Percentiles rank a stretch among this genome's conserved stretches.
These are phyloP conservation scores for Bicyclus anynana DNA, from an alignment of 1,140 invertebrate species.

Conservation along the genomic window DNA sequence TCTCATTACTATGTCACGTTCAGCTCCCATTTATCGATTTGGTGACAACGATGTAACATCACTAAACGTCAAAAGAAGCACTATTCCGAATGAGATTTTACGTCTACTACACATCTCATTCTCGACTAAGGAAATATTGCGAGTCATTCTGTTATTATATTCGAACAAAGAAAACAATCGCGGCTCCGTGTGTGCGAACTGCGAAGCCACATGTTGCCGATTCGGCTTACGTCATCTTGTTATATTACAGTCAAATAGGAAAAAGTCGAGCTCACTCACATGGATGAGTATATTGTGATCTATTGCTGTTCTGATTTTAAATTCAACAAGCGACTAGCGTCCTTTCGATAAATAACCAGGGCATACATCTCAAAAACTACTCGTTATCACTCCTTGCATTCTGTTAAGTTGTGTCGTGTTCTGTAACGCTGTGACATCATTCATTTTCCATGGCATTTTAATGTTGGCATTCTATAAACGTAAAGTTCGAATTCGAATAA, in stretches of 20 bases:
- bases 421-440: too few relatives aligned
- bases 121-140: slow-evolving; percentile 44
- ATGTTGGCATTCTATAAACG: too few relatives aligned
- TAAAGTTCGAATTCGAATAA: too few relatives aligned
- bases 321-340: too few relatives aligned
- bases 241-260: slow-evolving; percentile 51
- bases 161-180: slow-evolving; percentile 55
- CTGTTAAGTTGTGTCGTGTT: too few relatives aligned
- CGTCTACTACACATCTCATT: slow-evolving; percentile 57
- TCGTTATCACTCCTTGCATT: too few relatives aligned
- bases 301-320: not conserved
- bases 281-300: not conserved
- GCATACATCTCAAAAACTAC: too few relatives aligned
- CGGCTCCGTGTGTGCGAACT: slow-evolving; percentile 19
- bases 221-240: slow-evolving; percentile 53
- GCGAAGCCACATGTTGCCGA: slow-evolving; percentile 47
- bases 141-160: slow-evolving; percentile 70
- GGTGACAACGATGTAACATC: slow-evolving; percentile 19
- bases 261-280: slow-evolving; percentile 30
- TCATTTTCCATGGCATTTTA: too few relatives aligned
- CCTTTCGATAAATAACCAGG: too few relatives aligned
- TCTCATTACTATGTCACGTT: too few relatives aligned
- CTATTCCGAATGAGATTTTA: slow-evolving; percentile 59
- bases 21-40: not conserved
- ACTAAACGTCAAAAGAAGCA: slow-evolving; percentile 30